Percentiles rank a stretch among this genome's conserved stretches.
Evolutionary conservation across 2,113 vertebrate genomes (phyloP).

Genomic region (Anolis carolinensis): DNA sequence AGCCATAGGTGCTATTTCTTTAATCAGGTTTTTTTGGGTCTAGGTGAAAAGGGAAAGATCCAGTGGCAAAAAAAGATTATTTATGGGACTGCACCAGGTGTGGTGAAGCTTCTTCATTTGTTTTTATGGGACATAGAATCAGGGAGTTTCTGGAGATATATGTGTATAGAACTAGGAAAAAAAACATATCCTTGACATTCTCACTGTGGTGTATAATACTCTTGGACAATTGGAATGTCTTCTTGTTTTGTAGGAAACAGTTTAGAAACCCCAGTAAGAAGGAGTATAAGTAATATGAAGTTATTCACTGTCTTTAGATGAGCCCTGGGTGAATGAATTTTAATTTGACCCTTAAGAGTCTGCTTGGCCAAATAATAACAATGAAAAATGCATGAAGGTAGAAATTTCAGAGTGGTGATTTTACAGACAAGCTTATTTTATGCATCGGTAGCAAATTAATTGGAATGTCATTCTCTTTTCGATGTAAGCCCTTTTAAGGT

Average conservation of each 20-base stretch:
- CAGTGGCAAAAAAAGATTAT: not conserved
- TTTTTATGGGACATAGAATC: too few species aligned
- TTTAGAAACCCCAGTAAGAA: slow-evolving; percentile 65
- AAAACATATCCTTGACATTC: slow-evolving; percentile 45
- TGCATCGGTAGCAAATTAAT: slow-evolving; percentile 84
- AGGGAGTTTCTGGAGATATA: not conserved
- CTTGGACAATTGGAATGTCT: slow-evolving; percentile 34
- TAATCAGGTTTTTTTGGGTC: not conserved
- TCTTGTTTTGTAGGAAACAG: slow-evolving; percentile 55
- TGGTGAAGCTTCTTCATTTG: not conserved
- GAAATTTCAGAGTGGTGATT: slow-evolving; percentile 80
- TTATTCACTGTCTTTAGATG: slow-evolving; percentile 66
- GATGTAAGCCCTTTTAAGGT: slow-evolving; percentile 78
- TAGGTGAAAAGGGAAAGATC: not conserved
- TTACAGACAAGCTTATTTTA: slow-evolving; percentile 85
- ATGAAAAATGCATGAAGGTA: slow-evolving; percentile 84
- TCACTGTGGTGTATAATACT: slow-evolving; percentile 49
- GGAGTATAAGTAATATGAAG: slow-evolving; percentile 62
- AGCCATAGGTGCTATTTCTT: not conserved
- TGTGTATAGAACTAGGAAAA: slow-evolving; percentile 51
- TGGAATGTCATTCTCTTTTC: slow-evolving; percentile 79
- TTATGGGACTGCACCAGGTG: too few species aligned
- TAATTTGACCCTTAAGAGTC: slow-evolving; percentile 82
- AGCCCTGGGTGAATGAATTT: slow-evolving; percentile 78
- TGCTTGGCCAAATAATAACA: slow-evolving; percentile 80